phyloP scores from a whole-genome alignment of 2,113 vertebrate genomes.

The Rhodinocichla rosea region DNA sequence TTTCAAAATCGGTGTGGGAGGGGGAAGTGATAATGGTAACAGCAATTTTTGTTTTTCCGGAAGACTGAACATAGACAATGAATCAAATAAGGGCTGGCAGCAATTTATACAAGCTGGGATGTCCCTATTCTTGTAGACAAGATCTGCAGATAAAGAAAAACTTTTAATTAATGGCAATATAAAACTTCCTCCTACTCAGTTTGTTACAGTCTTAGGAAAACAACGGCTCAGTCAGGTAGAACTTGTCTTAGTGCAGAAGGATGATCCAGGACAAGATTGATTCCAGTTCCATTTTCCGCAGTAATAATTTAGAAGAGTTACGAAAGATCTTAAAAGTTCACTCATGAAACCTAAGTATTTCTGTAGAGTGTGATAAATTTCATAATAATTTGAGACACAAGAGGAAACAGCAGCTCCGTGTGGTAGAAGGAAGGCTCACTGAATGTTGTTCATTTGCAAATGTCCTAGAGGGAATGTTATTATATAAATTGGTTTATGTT shows the following conservation, averaged over 20 bases:
- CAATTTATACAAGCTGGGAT: neutral
- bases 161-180: neutral
- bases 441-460: conserved; percentile 34
- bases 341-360: neutral
- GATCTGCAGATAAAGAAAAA: conserved; percentile 20
- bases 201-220: neutral
- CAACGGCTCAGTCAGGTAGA: neutral
- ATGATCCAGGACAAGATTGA: neutral
- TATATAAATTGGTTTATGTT: conserved; percentile 30
- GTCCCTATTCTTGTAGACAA: neutral
- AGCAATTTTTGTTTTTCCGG: neutral
- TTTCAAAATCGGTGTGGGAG: neutral
- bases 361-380: conserved; percentile 28
- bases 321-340: neutral
- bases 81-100: neutral
- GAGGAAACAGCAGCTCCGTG: neutral
- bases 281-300: rapidly evolving
- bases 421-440: neutral
- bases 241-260: neutral
- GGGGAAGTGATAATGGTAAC: neutral
- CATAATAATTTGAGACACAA: neutral
- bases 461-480: conserved; percentile 13
- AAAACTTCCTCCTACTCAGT: neutral
- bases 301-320: neutral
- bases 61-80: neutral